Conservation (phyloP, 2,888 invertebrate species). For the Diarsia rubi region DNA sequence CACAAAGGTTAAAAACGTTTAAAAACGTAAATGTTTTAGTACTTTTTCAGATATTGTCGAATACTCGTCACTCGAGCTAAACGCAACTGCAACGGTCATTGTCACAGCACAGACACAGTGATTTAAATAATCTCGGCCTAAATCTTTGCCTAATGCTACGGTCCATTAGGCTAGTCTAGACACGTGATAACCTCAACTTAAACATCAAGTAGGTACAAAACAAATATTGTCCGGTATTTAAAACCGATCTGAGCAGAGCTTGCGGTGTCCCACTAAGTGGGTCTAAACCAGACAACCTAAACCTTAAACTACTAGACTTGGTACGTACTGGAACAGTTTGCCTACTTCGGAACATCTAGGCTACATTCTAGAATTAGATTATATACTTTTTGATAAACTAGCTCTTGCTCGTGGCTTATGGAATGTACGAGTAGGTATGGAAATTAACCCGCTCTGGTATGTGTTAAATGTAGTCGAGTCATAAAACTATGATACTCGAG, state of each 20-base stretch:
- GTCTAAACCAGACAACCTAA: conserved; percentile 13
- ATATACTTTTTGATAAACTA: no score
- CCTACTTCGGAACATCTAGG: not conserved
- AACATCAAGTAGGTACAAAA: conserved; percentile 5
- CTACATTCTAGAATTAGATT: not conserved
- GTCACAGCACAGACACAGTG: no score
- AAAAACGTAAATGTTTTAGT: not conserved
- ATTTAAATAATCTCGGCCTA: not conserved
- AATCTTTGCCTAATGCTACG: not conserved
- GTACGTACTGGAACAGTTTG: not conserved
- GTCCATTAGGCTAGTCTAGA: not conserved
- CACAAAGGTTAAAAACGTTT: no score
- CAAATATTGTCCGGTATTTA: conserved; percentile 25
- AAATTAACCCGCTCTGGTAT: no score
- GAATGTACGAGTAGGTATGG: no score
- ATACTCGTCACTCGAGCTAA: not conserved
- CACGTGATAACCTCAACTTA: conserved; percentile 6
- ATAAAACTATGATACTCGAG: no score
- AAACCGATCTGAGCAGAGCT: conserved; percentile 15
- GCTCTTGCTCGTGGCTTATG: no score
- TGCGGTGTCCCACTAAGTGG: conserved; percentile 34
- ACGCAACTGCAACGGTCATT: no score
- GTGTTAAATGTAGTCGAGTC: not conserved
- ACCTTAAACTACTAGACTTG: conserved; percentile 4
- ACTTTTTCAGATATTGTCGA: not conserved